These are phyloP conservation scores for Tricholauxania praeusta DNA, from an alignment of 2,888 invertebrate species.

Conservation along the genomic window DNA sequence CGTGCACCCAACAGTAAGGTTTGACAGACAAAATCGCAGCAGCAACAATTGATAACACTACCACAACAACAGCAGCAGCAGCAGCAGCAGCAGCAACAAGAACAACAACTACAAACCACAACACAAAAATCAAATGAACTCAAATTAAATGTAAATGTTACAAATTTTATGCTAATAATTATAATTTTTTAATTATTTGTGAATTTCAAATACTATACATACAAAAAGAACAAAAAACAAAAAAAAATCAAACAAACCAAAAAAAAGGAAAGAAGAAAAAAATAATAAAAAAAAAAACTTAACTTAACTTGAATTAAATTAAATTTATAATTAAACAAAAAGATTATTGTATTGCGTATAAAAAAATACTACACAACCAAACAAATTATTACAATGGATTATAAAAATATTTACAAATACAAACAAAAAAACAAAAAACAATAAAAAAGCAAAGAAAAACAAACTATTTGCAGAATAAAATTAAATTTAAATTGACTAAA, in stretches of 20 bases:
- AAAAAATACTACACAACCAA: not conserved
- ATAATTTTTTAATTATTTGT: conserved; percentile 53
- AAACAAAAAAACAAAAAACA: conserved; percentile 26
- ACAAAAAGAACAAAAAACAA: conserved; percentile 22
- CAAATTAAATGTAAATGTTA: conserved; percentile 66
- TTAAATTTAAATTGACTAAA: conserved; percentile 5
- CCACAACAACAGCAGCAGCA: conserved; percentile 49
- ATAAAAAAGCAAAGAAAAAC: conserved; percentile 38
- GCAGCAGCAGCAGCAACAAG: conserved; percentile 48
- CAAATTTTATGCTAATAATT: conserved; percentile 65
- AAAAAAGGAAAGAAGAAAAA: not conserved
- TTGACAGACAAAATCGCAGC: conserved; percentile 61
- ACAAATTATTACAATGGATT: not conserved
- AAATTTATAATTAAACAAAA: conserved; percentile 36
- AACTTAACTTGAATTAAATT: conserved; percentile 38
- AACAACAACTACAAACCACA: conserved; percentile 49
- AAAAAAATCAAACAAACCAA: not conserved
- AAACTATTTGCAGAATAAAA: conserved; percentile 40
- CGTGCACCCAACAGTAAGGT: conserved; percentile 63
- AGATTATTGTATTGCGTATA: not conserved
- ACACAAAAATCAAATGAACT: conserved; percentile 66
- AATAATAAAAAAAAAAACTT: conserved; percentile 36
- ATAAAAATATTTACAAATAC: conserved; percentile 41
- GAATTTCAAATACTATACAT: conserved; percentile 11
- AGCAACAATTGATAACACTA: conserved; percentile 42